A percentile compares a stretch with the other conserved stretches of the same genome.
These are phyloP conservation scores for Vannuccia rotundouncinata DNA, from an alignment of 2,888 invertebrate genomes.

Conservation along the genomic window DNA sequence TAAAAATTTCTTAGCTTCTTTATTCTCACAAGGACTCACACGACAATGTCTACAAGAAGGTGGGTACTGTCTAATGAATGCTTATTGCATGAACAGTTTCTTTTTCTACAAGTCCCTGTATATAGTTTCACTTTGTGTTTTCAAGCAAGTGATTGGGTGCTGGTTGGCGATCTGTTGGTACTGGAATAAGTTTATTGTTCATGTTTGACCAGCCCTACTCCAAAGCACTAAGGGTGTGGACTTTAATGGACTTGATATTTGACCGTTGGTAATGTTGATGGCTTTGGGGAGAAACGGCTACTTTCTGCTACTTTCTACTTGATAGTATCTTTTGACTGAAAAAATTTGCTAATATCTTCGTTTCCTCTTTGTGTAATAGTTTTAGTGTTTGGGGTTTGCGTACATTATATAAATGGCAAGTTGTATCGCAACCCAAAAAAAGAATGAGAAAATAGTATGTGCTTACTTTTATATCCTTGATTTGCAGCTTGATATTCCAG, in stretches of 20 bases:
- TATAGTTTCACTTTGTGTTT: slow-evolving; percentile 42
- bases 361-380: neutral
- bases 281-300: slow-evolving; percentile 25
- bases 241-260: slow-evolving; percentile 42
- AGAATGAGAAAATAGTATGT: neutral
- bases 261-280: slow-evolving; percentile 43
- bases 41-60: slow-evolving; percentile 35
- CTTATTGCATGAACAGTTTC: slow-evolving; percentile 41
- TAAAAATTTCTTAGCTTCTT: neutral
- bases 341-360: neutral
- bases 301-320: slow-evolving; percentile 3
- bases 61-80: slow-evolving; percentile 37
- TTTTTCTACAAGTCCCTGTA: slow-evolving; percentile 41
- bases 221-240: neutral
- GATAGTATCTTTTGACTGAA: slow-evolving; percentile 17
- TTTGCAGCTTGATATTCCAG: neutral
- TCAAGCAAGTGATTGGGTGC: slow-evolving; percentile 42
- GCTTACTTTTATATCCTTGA: neutral
- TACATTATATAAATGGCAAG: neutral
- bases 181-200: slow-evolving; percentile 37
- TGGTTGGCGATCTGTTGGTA: slow-evolving; percentile 38
- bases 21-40: slow-evolving; percentile 37
- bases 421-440: neutral
- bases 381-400: neutral
- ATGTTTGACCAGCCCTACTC: slow-evolving; percentile 41